These are phyloP conservation scores for Trissolcus brochymenae DNA, from an alignment of 2,888 invertebrate genomes.

Conservation along the genomic window DNA sequence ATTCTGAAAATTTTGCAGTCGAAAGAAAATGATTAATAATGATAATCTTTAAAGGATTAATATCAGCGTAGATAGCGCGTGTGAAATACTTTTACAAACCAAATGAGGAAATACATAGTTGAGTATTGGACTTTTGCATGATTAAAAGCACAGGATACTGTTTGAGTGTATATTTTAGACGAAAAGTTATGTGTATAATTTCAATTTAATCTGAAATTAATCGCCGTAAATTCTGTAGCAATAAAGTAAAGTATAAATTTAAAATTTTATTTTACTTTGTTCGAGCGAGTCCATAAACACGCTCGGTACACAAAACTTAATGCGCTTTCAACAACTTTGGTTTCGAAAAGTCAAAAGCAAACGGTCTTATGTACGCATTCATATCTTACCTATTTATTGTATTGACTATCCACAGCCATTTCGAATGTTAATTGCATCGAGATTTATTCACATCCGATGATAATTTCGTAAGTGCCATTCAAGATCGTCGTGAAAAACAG, in stretches of 20 bases:
- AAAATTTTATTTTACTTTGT: conserved; percentile 37
- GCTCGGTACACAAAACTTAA: background rate
- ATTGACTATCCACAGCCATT: conserved; percentile 3
- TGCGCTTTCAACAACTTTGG: conserved; percentile 19
- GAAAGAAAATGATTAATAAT: conserved; percentile 38
- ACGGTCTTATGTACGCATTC: background rate
- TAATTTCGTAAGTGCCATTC: conserved; percentile 20
- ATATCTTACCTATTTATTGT: background rate
- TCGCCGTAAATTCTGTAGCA: conserved; percentile 30
- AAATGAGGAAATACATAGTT: conserved; percentile 41
- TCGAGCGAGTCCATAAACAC: background rate
- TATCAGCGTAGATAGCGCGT: conserved; percentile 17
- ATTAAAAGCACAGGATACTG: conserved; percentile 46
- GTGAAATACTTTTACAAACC: conserved; percentile 31
- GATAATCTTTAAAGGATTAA: conserved; percentile 35
- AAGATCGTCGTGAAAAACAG: conserved; percentile 48
- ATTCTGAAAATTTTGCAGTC: background rate
- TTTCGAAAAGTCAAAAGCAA: background rate
- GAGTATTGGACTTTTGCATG: conserved; percentile 47
- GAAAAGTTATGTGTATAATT: conserved; percentile 43
- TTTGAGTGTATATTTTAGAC: conserved; percentile 37
- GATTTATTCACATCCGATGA: conserved; percentile 14
- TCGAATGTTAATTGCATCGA: conserved; percentile 8
- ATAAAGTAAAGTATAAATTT: conserved; percentile 37
- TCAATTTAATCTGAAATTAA: conserved; percentile 45